Percentiles rank a stretch among this genome's conserved stretches.
phyloP scores from a whole-genome alignment of 2,888 invertebrate species.

The Cosmopolites sordidus region DNA sequence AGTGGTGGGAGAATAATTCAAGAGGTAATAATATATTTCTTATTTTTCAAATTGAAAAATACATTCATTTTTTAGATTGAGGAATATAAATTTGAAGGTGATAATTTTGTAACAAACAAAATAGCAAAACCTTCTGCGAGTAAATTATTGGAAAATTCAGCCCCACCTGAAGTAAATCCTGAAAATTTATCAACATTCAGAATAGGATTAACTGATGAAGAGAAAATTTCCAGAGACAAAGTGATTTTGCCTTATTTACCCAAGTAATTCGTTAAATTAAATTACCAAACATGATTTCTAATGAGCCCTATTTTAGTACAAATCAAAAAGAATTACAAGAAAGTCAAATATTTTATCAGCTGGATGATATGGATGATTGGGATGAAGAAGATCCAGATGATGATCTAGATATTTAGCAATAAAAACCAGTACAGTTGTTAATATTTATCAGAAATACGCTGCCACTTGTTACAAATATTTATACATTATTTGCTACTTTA shows the following conservation, averaged over 20 bases:
- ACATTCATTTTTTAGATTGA: conserved; percentile 33
- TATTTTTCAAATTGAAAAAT: not conserved
- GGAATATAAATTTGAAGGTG: conserved; percentile 40
- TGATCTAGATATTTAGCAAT: conserved; percentile 64
- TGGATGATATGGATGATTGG: conserved; percentile 76
- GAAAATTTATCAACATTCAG: conserved; percentile 60
- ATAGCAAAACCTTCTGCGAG: conserved; percentile 42
- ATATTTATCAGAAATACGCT: too few species aligned
- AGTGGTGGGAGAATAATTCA: conserved; percentile 52
- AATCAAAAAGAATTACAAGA: conserved; percentile 26
- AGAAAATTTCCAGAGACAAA: conserved; percentile 52
- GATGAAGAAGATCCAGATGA: conserved; percentile 87
- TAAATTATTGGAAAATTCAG: conserved; percentile 26
- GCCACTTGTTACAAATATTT: too few species aligned
- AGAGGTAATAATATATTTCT: conserved; percentile 38
- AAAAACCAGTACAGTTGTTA: too few species aligned
- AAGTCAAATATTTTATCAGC: conserved; percentile 68
- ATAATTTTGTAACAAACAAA: conserved; percentile 40
- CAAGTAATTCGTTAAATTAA: conserved; percentile 41
- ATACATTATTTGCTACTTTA: too few species aligned
- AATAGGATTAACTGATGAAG: conserved; percentile 59
- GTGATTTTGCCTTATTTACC: conserved; percentile 59
- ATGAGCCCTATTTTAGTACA: conserved; percentile 9
- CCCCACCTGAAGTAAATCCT: conserved; percentile 39
- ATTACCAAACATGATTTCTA: not conserved